phyloP scores from a whole-genome alignment of 2,797 vertebrate genomes.

The Phylloscopus collybita region DNA sequence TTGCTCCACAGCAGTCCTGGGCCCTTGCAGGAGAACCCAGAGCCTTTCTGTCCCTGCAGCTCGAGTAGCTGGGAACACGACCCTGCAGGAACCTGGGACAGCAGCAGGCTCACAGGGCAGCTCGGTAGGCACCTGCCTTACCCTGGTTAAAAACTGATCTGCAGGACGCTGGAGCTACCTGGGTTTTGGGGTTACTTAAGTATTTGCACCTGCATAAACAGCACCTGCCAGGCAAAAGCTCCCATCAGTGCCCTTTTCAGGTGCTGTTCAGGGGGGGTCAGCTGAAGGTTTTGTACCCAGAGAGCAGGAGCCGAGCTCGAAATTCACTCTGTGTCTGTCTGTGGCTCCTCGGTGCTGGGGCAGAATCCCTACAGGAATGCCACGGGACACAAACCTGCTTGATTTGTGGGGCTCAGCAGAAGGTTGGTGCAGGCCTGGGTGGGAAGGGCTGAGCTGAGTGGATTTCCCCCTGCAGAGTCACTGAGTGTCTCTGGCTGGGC shows the following conservation, averaged over 20 bases:
- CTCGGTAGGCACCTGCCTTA: not conserved
- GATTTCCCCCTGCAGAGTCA: not conserved
- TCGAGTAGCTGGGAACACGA: not conserved
- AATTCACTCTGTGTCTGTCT: not conserved
- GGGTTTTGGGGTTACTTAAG: not conserved
- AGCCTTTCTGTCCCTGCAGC: not conserved
- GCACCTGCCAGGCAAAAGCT: slow-evolving; percentile 33
- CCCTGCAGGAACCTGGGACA: not conserved
- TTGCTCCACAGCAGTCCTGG: not conserved
- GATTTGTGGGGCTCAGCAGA: not conserved
- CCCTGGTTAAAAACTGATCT: slow-evolving; percentile 7
- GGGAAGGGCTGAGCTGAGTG: not conserved
- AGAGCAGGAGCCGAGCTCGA: not conserved
- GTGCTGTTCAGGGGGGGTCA: not conserved
- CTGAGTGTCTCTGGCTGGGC: not conserved
- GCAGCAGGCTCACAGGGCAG: not conserved
- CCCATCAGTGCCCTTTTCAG: not conserved
- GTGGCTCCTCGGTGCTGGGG: slow-evolving; percentile 10
- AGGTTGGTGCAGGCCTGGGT: not conserved
- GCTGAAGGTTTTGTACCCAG: not conserved
- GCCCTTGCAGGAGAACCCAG: not conserved
- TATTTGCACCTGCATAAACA: not conserved
- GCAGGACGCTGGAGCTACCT: slow-evolving; percentile 22
- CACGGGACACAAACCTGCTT: not conserved
- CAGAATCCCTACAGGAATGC: not conserved